Evolutionary conservation across 2,113 vertebrate species (phyloP).

Genomic region (Leptodactylus fuscus): DNA sequence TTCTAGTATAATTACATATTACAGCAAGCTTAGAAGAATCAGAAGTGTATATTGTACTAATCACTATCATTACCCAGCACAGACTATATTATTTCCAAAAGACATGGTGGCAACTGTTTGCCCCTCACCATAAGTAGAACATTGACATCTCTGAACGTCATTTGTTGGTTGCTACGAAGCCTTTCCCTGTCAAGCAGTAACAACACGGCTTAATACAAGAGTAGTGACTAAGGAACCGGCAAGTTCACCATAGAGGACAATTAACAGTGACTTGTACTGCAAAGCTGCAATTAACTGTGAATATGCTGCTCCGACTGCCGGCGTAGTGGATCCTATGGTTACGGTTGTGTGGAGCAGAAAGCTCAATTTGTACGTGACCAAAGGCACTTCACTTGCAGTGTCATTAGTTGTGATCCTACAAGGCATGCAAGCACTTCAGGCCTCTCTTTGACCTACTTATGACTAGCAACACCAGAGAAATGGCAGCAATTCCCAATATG

Average conservation of each 20-base stretch:
- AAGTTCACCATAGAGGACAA: conserved; percentile 37
- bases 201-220: conserved; percentile 21
- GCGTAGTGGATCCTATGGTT: conserved; percentile 28
- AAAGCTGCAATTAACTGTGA: conserved; percentile 20
- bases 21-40: conserved; percentile 1
- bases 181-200: not conserved
- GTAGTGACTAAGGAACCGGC: not conserved
- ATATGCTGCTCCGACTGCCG: not conserved
- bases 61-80: conserved; percentile 39
- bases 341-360: not conserved
- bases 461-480: not conserved
- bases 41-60: conserved; percentile 25
- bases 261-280: not conserved
- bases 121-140: not conserved
- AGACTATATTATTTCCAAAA: conserved; percentile 24
- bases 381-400: not conserved
- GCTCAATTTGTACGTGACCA: not conserved
- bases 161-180: conserved; percentile 11
- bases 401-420: not conserved
- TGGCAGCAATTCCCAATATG: not conserved
- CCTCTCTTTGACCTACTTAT: not conserved
- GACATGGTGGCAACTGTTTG: not conserved
- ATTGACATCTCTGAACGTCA: not conserved
- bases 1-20: conserved; percentile 44
- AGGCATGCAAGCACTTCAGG: not conserved